These are phyloP conservation scores for Callimorpha dominula DNA, from an alignment of 2,888 invertebrate species.

Conservation along the genomic window DNA sequence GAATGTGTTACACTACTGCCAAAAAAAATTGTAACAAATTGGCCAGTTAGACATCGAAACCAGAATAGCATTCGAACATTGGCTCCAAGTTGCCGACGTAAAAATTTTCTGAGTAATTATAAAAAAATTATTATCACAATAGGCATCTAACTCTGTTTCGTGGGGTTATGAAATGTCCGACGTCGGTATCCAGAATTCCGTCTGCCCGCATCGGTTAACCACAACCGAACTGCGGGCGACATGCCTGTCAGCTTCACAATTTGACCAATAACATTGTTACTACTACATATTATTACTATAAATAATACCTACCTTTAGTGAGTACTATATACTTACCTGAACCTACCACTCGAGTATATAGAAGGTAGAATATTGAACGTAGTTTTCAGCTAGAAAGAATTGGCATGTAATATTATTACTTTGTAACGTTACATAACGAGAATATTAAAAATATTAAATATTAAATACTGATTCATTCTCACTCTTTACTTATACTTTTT, in stretches of 20 bases:
- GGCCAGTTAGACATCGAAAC: background rate
- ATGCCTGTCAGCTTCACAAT: slow-evolving; percentile 62
- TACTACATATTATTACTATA: slow-evolving; percentile 26
- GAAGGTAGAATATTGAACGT: background rate
- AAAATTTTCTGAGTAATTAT: background rate
- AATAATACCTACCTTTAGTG: background rate
- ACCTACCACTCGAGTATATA: background rate
- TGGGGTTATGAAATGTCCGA: slow-evolving; percentile 50
- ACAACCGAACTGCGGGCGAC: slow-evolving; percentile 68
- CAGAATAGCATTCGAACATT: no score
- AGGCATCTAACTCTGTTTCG: slow-evolving; percentile 31
- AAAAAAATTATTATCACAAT: background rate
- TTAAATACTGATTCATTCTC: background rate
- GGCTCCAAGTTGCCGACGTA: background rate
- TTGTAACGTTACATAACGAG: background rate
- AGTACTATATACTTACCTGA: background rate
- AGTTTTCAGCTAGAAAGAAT: background rate
- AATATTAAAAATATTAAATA: no score
- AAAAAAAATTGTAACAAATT: no score
- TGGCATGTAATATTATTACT: background rate
- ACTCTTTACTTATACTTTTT: background rate
- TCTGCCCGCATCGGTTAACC: slow-evolving; percentile 78
- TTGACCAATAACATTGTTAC: slow-evolving; percentile 65
- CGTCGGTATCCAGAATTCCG: slow-evolving; percentile 61
- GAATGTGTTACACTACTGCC: no score